phyloP scores from a whole-genome alignment of 2,113 vertebrate genomes.

The Ammodytes dubius region DNA sequence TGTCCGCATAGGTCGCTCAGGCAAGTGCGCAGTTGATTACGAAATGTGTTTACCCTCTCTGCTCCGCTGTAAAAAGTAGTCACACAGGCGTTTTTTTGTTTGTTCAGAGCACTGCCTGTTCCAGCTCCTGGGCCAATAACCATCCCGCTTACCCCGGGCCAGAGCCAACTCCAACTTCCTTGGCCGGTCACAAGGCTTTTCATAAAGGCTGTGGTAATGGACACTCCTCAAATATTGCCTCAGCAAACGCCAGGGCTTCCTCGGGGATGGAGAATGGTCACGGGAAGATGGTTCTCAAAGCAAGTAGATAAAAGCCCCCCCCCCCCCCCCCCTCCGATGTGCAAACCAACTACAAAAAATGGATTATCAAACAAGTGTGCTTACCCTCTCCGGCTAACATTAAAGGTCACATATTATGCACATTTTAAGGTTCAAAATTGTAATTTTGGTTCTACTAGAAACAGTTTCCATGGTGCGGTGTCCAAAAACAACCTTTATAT shows the following conservation, averaged over 20 bases:
- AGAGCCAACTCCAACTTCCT: slow-evolving; percentile 38
- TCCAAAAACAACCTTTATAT: too few relatives aligned
- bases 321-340: not conserved
- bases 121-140: slow-evolving; percentile 28
- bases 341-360: too few relatives aligned
- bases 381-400: slow-evolving; percentile 18
- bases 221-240: slow-evolving; percentile 68
- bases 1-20: slow-evolving; percentile 28
- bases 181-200: slow-evolving; percentile 40
- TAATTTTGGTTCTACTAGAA: too few relatives aligned
- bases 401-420: not conserved
- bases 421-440: too few relatives aligned
- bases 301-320: slow-evolving; percentile 6
- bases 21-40: slow-evolving; percentile 57
- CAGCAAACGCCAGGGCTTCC: slow-evolving; percentile 44
- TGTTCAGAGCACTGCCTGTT: slow-evolving; percentile 52
- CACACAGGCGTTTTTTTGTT: slow-evolving; percentile 66
- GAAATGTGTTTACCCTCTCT: slow-evolving; percentile 65
- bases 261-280: slow-evolving; percentile 18
- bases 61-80: slow-evolving; percentile 60
- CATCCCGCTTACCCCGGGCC: slow-evolving; percentile 14
- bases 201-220: slow-evolving; percentile 44
- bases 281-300: slow-evolving; percentile 37
- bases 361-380: not conserved
- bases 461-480: too few relatives aligned